phyloP scores from a whole-genome alignment of 2,113 vertebrate genomes.

The Rallus limicola region DNA sequence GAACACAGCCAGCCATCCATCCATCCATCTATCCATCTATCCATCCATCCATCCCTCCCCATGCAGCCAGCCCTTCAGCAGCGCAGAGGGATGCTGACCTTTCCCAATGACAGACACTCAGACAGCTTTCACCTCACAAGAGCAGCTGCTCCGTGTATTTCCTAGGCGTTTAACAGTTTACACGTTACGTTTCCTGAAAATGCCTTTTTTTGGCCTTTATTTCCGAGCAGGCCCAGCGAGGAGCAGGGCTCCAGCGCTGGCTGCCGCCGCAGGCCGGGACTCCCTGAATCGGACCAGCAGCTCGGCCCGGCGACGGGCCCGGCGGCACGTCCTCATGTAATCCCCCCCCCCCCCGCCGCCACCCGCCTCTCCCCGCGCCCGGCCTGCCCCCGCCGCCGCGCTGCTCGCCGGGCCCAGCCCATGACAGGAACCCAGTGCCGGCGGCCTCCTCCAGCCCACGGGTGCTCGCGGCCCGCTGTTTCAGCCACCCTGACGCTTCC shows the following conservation, averaged over 20 bases:
- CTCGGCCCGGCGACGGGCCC: background rate
- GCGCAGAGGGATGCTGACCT: background rate
- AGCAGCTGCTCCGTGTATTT: rapidly evolving
- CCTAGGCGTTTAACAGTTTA: background rate
- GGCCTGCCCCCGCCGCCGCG: background rate
- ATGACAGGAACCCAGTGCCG: background rate
- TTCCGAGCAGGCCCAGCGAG: background rate
- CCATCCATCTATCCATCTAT: no score
- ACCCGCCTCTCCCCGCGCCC: background rate
- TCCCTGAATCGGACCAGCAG: background rate
- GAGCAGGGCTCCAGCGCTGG: no score
- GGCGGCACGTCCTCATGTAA: background rate
- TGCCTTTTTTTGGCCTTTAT: no score
- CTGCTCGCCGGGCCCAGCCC: background rate
- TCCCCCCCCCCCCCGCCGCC: background rate
- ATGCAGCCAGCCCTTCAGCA: background rate
- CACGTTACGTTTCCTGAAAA: background rate
- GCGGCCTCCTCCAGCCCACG: background rate
- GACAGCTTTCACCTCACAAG: rapidly evolving
- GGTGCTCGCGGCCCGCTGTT: background rate
- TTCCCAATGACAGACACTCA: background rate
- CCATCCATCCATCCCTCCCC: background rate
- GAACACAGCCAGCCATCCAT: background rate
- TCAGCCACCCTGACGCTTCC: background rate
- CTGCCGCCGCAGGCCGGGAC: background rate